Evolutionary conservation across 2,113 vertebrate species (phyloP).

Genomic region (Caranx melampygus): DNA sequence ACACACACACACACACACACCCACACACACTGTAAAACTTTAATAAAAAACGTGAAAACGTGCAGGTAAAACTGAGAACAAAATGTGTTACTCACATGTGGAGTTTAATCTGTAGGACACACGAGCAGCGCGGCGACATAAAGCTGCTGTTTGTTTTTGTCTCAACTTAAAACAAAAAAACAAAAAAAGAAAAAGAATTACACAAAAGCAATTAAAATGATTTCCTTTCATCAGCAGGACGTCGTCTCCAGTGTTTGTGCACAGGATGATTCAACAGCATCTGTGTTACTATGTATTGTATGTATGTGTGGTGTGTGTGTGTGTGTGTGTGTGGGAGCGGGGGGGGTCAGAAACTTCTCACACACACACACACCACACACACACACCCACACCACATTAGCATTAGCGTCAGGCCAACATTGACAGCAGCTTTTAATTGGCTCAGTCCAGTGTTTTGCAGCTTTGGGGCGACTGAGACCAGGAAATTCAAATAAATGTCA

Average conservation of each 20-base stretch:
- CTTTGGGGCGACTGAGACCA: neutral
- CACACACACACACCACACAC: neutral
- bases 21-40: neutral
- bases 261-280: constrained; percentile 16
- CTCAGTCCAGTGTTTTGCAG: neutral
- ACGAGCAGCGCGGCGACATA: neutral
- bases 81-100: neutral
- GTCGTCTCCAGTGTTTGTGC: neutral
- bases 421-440: neutral
- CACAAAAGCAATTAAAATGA: constrained; percentile 45
- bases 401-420: too few relatives aligned
- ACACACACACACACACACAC: too few relatives aligned
- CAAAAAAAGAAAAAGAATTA: constrained; percentile 3
- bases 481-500: constrained; percentile 1
- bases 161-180: neutral
- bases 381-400: too few relatives aligned
- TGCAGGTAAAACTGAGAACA: neutral
- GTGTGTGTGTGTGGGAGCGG: too few relatives aligned
- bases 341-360: neutral
- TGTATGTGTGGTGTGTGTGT: too few relatives aligned
- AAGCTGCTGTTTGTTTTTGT: constrained; percentile 8
- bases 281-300: neutral
- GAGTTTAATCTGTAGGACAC: neutral
- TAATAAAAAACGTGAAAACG: too few relatives aligned
- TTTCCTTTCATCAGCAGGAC: constrained; percentile 42